Evolutionary conservation across 2,888 invertebrate genomes (phyloP), one percentile per base, ranked within the genome.

Genomic region (Thecophora atra): DNA sequence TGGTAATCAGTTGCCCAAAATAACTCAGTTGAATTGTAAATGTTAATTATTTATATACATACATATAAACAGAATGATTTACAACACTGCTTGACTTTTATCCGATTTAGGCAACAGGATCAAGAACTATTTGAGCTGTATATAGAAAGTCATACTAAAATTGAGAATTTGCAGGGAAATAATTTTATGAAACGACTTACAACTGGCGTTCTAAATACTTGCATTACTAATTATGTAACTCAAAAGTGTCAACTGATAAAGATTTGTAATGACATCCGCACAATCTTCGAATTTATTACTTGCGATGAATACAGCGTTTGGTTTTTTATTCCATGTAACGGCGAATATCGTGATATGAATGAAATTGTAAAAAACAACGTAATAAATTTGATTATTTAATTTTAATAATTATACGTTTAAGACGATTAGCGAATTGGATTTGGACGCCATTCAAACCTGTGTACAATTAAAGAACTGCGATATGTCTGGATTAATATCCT

Each of bases 291-390:
- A 56, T 74, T 66, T 56, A 69, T 74, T 52, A 71, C 72, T 3
- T 73, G 65, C 51, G 60, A 69, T 51, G 74, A 74, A 26, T 74
- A 73, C 51, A 74, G 70, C 2, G 74, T 73, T 44, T 74, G 74
- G 74, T 74, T 74, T 52, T 60, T 74, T n/a, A 73, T 72, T 13
- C 69, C 71, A 44, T 69, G 66, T 47, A 67, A 56, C 28, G 74
- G 72, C 13, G 28, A 69, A 56, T 66, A 71, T 56, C 54, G 71
- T 21, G 62, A 65, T 28, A 67, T 74, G 17, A 21, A 71, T 37
- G 69, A 71, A 37, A 64, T 74, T 67, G 74, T 74, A 70, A 74
- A 26, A 56, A 8, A 37, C 37, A 6, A 15, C 21, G 11, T 24
- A 67, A 13, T 4, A 37, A n/a, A 19, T 54, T 0, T 11, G 44